These are phyloP conservation scores for Dendrolimus pini DNA, from an alignment of 2,888 invertebrate genomes.

Conservation along the genomic window DNA sequence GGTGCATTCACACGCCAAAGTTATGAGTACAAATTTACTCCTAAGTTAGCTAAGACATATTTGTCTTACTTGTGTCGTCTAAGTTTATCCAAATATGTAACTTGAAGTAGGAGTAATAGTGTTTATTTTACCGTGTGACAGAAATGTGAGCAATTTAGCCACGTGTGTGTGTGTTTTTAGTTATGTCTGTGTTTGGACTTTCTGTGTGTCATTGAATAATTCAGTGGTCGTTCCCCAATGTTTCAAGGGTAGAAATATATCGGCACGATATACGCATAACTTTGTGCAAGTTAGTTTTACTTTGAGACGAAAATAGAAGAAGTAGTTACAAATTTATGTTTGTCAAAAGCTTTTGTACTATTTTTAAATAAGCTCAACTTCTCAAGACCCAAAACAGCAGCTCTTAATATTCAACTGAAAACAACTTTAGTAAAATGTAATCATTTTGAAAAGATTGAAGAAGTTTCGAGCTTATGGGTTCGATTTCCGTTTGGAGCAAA, in stretches of 20 bases:
- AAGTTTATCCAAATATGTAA: slow-evolving; percentile 58
- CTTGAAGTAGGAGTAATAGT: slow-evolving; percentile 22
- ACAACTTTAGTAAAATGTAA: too few species aligned
- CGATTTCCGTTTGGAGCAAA: too few species aligned
- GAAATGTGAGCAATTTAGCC: slow-evolving; percentile 7
- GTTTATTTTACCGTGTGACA: neutral
- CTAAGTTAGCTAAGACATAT: slow-evolving; percentile 63
- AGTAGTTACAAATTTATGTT: too few species aligned
- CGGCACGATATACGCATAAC: slow-evolving; percentile 34
- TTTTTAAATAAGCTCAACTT: slow-evolving; percentile 9
- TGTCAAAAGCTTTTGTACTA: too few species aligned
- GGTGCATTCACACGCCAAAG: slow-evolving; percentile 64
- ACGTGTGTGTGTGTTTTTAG: slow-evolving; percentile 41
- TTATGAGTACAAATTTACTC: slow-evolving; percentile 68
- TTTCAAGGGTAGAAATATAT: slow-evolving; percentile 74
- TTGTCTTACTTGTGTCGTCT: slow-evolving; percentile 62
- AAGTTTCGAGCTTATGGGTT: too few species aligned
- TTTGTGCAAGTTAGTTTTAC: slow-evolving; percentile 25
- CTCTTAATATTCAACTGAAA: too few species aligned
- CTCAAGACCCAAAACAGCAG: too few species aligned
- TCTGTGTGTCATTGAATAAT: slow-evolving; percentile 74
- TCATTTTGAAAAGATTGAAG: too few species aligned
- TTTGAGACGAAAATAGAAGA: too few species aligned
- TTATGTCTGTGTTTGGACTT: slow-evolving; percentile 71
- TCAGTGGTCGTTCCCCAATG: slow-evolving; percentile 69